Conservation (phyloP, 53 echinoderm and acorn worm genomes). For the Holothuria leucospilota region DNA sequence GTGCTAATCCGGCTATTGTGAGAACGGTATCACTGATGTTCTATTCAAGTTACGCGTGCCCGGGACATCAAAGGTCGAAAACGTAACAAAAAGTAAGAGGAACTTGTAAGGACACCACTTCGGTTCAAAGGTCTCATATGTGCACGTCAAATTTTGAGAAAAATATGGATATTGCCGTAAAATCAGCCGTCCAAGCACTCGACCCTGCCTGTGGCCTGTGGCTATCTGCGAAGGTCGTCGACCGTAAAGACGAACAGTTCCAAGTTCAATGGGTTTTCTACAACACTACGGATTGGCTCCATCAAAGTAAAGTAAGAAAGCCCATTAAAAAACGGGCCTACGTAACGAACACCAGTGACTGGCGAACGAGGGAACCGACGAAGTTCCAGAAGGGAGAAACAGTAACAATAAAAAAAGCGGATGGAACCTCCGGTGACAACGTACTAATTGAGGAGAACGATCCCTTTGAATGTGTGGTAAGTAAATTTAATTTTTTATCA, state of each 20-base stretch:
- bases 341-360: background rate
- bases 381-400: slow-evolving; percentile 1
- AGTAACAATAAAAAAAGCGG: slow-evolving; percentile 7
- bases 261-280: background rate
- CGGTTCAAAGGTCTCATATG: too few relatives aligned
- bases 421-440: background rate
- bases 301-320: background rate
- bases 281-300: background rate
- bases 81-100: too few relatives aligned
- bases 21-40: too few relatives aligned
- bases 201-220: background rate
- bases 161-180: background rate
- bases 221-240: background rate
- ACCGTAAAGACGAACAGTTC: background rate
- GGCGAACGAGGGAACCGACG: background rate
- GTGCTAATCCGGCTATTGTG: too few relatives aligned
- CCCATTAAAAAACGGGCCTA: background rate
- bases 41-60: too few relatives aligned
- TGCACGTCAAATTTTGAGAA: too few relatives aligned
- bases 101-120: too few relatives aligned
- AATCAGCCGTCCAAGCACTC: background rate
- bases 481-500: background rate
- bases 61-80: too few relatives aligned
- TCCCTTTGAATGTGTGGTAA: slow-evolving; percentile 7
- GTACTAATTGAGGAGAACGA: background rate